A percentile compares a stretch with the other conserved stretches of the same genome.
Conservation (phyloP, 2,888 invertebrate genomes). For the Tromatobia lineatoria region DNA sequence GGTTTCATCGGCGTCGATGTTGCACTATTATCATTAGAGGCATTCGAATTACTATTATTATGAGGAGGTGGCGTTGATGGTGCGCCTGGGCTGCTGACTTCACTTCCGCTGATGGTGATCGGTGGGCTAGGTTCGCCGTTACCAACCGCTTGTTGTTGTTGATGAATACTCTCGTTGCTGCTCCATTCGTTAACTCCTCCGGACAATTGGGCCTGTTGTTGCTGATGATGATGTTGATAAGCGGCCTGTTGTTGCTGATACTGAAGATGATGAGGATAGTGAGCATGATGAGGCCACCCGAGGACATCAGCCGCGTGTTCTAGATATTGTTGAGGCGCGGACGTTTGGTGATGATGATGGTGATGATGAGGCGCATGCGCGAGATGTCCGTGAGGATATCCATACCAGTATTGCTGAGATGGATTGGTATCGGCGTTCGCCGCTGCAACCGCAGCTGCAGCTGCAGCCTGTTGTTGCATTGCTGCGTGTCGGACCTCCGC, state of each 20-base stretch:
- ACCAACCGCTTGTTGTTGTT: conserved; percentile 67
- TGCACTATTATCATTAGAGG: conserved; percentile 78
- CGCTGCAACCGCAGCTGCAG: conserved; percentile 86
- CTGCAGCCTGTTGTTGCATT: conserved; percentile 80
- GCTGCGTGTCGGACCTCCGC: conserved; percentile 69
- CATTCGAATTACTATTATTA: conserved; percentile 80
- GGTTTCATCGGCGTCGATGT: conserved; percentile 87
- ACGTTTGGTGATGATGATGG: conserved; percentile 85
- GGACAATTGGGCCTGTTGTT: conserved; percentile 63
- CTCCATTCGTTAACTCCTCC: conserved; percentile 76
- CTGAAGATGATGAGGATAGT: conserved; percentile 81
- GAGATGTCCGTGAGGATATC: conserved; percentile 73
- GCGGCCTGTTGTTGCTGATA: conserved; percentile 80
- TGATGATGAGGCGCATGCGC: conserved; percentile 68
- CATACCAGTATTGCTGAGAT: conserved; percentile 76
- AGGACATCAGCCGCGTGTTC: conserved; percentile 85
- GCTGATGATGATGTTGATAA: conserved; percentile 72
- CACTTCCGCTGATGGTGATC: conserved; percentile 88
- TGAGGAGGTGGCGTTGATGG: conserved; percentile 81
- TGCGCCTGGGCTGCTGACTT: conserved; percentile 88
- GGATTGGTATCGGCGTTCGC: conserved; percentile 86
- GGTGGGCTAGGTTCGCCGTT: conserved; percentile 87
- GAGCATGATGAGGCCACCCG: conserved; percentile 81
- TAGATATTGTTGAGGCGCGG: conserved; percentile 85
- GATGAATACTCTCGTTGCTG: conserved; percentile 74